A percentile compares a stretch with the other conserved stretches of the same genome.
Conservation (phyloP, 1,140 invertebrate genomes). For the Saccostrea glomerata region DNA sequence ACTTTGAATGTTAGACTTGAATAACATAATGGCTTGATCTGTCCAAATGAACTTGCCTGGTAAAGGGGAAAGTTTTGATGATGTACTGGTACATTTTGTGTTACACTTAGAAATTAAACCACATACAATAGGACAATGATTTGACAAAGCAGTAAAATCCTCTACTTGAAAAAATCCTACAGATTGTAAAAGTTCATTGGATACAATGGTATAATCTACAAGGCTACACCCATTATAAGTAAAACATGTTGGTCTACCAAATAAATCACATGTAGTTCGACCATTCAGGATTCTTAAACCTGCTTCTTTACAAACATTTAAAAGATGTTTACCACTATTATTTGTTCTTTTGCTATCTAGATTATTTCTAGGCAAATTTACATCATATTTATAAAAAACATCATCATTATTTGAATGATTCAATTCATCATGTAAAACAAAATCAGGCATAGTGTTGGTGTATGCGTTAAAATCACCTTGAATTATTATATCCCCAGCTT, state of each 20-base stretch:
- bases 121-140: slow-evolving; percentile 38
- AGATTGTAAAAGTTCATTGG: background rate
- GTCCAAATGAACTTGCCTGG: slow-evolving; percentile 41
- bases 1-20: background rate
- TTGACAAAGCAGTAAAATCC: background rate
- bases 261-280: slow-evolving; percentile 26
- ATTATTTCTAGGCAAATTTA: slow-evolving; percentile 38
- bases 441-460: slow-evolving; percentile 27
- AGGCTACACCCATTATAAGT: slow-evolving; percentile 44
- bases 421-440: slow-evolving; percentile 7
- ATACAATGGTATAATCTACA: slow-evolving; percentile 37
- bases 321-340: slow-evolving; percentile 37
- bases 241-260: slow-evolving; percentile 36
- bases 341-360: slow-evolving; percentile 11
- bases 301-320: slow-evolving; percentile 40
- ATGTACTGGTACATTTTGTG: background rate
- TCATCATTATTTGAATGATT: background rate
- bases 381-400: slow-evolving; percentile 26
- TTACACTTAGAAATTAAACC: background rate
- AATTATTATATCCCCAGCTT: slow-evolving; percentile 37
- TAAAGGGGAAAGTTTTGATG: background rate
- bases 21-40: background rate
- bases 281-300: slow-evolving; percentile 38
- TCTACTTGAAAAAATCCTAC: slow-evolving; percentile 27
- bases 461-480: slow-evolving; percentile 47